Percentiles rank a stretch among this genome's conserved stretches.
These are phyloP conservation scores for Ylistrum balloti DNA, from an alignment of 1,140 invertebrate species.

Conservation along the genomic window DNA sequence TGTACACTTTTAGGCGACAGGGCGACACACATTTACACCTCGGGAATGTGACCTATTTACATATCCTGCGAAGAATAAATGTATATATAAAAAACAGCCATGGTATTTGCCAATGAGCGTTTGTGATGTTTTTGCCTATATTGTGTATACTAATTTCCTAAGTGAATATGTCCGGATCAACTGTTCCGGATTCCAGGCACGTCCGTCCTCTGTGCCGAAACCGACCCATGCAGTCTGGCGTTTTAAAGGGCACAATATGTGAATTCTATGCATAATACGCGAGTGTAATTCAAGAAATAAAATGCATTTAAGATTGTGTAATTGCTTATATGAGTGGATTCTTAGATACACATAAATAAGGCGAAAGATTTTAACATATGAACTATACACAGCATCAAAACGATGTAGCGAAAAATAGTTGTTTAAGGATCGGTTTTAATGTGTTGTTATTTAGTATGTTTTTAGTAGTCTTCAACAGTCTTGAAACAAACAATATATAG, in stretches of 20 bases:
- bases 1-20: neutral
- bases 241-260: constrained; percentile 35
- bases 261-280: constrained; percentile 27
- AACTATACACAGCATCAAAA: neutral
- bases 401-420: neutral
- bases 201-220: constrained; percentile 22
- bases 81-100: neutral
- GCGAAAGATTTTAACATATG: neutral
- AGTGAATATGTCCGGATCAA: neutral
- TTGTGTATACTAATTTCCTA: neutral
- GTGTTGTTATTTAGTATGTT: neutral
- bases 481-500: neutral
- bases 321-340: constrained; percentile 26
- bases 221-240: constrained; percentile 35
- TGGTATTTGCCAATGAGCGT: neutral
- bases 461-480: neutral
- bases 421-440: neutral
- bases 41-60: constrained; percentile 33
- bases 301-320: constrained; percentile 1
- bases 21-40: constrained; percentile 20
- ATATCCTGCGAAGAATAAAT: neutral
- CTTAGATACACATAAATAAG: neutral
- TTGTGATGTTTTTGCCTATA: neutral
- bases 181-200: constrained; percentile 7
- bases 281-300: constrained; percentile 35